Conservation (phyloP, 2,113 vertebrate genomes). For the Salvelinus namaycush region DNA sequence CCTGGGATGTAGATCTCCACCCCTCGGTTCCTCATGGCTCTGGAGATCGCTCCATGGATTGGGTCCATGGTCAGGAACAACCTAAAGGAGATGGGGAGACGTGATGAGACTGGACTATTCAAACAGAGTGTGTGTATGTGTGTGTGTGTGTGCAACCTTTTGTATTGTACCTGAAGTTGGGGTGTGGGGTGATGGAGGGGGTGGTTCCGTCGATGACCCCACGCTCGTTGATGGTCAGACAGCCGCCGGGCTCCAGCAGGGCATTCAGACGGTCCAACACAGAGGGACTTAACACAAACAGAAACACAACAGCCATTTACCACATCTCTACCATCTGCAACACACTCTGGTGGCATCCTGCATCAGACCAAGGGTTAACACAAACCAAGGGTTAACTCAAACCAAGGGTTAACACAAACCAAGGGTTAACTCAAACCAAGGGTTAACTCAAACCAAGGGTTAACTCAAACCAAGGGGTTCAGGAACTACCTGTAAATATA, state of each 20-base stretch:
- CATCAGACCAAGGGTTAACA: too few relatives aligned
- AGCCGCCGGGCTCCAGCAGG: conserved; percentile 90
- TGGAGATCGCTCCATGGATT: conserved; percentile 92
- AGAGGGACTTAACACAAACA: conserved; percentile 78
- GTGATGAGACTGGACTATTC: not conserved
- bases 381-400: too few relatives aligned
- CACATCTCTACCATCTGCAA: not conserved
- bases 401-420: too few relatives aligned
- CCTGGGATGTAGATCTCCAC: conserved; percentile 91
- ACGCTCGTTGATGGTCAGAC: conserved; percentile 91
- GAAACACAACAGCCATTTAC: not conserved
- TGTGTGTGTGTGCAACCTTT: not conserved
- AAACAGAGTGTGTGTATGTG: not conserved
- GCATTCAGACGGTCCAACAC: conserved; percentile 96
- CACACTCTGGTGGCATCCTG: not conserved
- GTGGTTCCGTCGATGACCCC: conserved; percentile 90
- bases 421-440: too few relatives aligned
- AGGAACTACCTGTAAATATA: too few relatives aligned
- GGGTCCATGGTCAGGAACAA: conserved; percentile 97
- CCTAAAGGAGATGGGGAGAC: conserved; percentile 60
- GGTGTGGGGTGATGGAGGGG: conserved; percentile 85
- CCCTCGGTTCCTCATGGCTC: conserved; percentile 97
- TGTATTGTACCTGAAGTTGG: conserved; percentile 88
- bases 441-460: too few relatives aligned
- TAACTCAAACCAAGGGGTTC: too few relatives aligned